Evolutionary conservation across 2,797 vertebrate genomes (phyloP).

Genomic region (Australoheros facetus): DNA sequence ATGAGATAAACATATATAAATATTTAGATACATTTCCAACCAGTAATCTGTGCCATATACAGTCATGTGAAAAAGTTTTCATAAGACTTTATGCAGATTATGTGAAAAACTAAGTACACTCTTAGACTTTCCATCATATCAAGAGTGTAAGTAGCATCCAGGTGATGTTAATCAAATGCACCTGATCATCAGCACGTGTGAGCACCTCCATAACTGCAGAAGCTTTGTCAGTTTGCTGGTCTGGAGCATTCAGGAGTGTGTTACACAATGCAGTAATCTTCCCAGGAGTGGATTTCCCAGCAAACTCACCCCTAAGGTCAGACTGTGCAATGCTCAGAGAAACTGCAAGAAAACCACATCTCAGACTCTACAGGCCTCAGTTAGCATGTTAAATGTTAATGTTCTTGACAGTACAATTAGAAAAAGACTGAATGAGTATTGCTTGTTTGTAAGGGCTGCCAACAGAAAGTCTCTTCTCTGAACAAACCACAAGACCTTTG

Average conservation of each 20-base stretch:
- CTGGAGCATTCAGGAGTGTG: background rate
- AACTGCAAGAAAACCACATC: background rate
- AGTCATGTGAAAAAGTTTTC: background rate
- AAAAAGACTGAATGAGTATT: background rate
- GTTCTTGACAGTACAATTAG: background rate
- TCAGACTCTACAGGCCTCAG: background rate
- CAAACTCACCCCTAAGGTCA: background rate
- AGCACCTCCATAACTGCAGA: background rate
- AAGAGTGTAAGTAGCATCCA: background rate
- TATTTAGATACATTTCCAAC: background rate
- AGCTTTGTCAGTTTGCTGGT: background rate
- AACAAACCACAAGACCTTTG: background rate
- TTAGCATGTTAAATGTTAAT: background rate
- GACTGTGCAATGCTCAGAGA: background rate
- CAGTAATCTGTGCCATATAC: background rate
- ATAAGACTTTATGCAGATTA: background rate
- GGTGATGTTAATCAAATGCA: background rate
- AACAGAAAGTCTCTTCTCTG: background rate
- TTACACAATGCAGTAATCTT: background rate
- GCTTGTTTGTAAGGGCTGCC: background rate
- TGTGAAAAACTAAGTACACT: background rate
- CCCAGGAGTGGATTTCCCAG: fast-evolving
- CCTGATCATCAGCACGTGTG: background rate
- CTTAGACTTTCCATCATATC: background rate
- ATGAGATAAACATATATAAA: background rate